Conservation (phyloP, 2,888 invertebrate species). For the Polietes domitor region DNA sequence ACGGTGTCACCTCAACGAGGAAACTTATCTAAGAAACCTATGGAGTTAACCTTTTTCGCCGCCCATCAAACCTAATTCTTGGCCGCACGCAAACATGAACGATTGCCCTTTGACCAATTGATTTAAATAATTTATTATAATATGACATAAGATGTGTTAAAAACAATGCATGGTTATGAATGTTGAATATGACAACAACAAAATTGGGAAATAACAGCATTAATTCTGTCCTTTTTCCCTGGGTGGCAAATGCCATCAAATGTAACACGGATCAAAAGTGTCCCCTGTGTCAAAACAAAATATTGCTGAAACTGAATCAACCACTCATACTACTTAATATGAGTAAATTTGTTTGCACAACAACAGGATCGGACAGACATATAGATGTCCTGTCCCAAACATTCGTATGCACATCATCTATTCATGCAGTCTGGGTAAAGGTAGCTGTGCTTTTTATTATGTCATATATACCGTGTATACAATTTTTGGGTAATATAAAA, state of each 20-base stretch:
- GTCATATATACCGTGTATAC: neutral
- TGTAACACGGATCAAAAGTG: conserved; percentile 37
- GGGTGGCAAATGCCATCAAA: conserved; percentile 38
- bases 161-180: conserved; percentile 6
- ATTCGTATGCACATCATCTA: neutral
- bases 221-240: neutral
- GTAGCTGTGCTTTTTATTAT: conserved; percentile 6
- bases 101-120: conserved; percentile 18
- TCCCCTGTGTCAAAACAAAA: conserved; percentile 10
- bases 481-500: conserved; percentile 51
- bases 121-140: conserved; percentile 37
- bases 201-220: conserved; percentile 11
- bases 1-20: neutral
- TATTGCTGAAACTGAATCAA: conserved; percentile 3
- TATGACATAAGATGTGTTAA: conserved; percentile 13
- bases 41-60: no score
- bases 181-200: neutral
- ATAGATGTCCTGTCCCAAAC: neutral
- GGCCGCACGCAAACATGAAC: conserved; percentile 2
- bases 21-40: neutral
- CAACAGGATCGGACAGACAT: neutral
- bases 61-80: neutral
- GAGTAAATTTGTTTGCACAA: neutral
- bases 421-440: neutral
- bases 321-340: neutral